Evolutionary conservation across 2,888 invertebrate genomes (phyloP), one percentile per base, ranked within the genome.

Genomic region (Ophioninae sp.): DNA sequence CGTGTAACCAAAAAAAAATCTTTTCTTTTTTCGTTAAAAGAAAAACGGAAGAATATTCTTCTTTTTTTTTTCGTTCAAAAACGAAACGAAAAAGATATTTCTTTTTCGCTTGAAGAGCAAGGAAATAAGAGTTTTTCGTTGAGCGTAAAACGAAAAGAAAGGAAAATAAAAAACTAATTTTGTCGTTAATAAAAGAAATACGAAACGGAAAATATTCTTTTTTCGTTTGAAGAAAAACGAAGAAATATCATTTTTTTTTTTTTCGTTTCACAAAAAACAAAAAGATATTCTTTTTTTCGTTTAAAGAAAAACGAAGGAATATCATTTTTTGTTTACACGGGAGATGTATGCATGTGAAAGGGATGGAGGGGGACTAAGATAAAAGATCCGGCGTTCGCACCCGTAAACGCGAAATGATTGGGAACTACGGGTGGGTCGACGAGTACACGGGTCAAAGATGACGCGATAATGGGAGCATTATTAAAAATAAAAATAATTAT

Each of bases 381-480:
- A 21, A 65, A 50, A 23, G 44, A 72, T 21, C 17, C 41, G 21
- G 50, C 59, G 44, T 74, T 57, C 37, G 70, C 56, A 50, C n/a
- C 50, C 23, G 68, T 68, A 59, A 69, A 50, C 17, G 2, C 59
- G 44, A 23, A 72, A 50, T 68, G 67, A 69, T 21, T 50, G 69
- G 78, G 64, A 76, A 17, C 41, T 59, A 69, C 69, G 72, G 67
- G 62, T 74, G 70, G 68, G 81, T 70, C 17, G 6, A 74, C 79
- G 78, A 75, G 50, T 79, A 78, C 73, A 78, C 50, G 41, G 75
- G 68, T 65, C 67, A 56, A 78, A 79, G 75, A 81, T 73, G 84
- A 83, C 79, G 78, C 84, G 87, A 79, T 80, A 72, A 82, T 69
- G 79, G 30, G 76, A 80, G 82, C 82, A 59, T 72, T 70, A 39